Base-by-base conservation (phyloP, 2,888 invertebrate genomes). In the Agonum fuliginosum region DNA sequence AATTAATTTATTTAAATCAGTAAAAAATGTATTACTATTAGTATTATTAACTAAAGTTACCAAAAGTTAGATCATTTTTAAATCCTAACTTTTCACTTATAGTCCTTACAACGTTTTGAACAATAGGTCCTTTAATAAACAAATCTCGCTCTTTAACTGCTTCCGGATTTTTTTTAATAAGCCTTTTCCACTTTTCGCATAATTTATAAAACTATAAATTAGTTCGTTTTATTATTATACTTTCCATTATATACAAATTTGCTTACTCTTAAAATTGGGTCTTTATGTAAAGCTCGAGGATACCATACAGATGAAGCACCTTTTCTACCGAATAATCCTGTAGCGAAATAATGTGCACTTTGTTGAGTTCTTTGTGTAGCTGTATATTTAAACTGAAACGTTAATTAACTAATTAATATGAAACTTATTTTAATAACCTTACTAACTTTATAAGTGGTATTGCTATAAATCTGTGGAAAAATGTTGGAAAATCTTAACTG, bases 321-420 rank as follows among this genome's bases (percentile, higher is more conserved):
- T 81, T 90, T 87, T 79, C 90, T 89, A 10, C 93, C 93, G 87
- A 96, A 95, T 48, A 96, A 86, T 0, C 95, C 95, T 69, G 91
- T 88, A 0, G 92, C 90, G 87, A 95, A 96, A 84, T 91, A 89
- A 81, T 89, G 89, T 0, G 95, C 95, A 86, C 96, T 96, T 82
- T 91, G 90, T 73, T 91, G 89, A 0, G 95, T 91, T 80, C 96
- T 89, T 83, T 95, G 93, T 0, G 94, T 94, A 0, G 91, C 91
- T 14, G 96, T 96, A 81, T 91, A 93, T 82, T 92, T 92, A 83
- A 96, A 94, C 92, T 94, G 88, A 79, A 89, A 88, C 78, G 78
- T 20, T 74, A 78, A 70, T 78, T 67, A 79, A 78, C 62, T 78
- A 17, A 54, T 51, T 78, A 62, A 72, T 43, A 77, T 76, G 62